A percentile compares a stretch with the other conserved stretches of the same genome.
Evolutionary conservation across 2,113 vertebrate species (phyloP).

Genomic region (Pterocles burchelli): DNA sequence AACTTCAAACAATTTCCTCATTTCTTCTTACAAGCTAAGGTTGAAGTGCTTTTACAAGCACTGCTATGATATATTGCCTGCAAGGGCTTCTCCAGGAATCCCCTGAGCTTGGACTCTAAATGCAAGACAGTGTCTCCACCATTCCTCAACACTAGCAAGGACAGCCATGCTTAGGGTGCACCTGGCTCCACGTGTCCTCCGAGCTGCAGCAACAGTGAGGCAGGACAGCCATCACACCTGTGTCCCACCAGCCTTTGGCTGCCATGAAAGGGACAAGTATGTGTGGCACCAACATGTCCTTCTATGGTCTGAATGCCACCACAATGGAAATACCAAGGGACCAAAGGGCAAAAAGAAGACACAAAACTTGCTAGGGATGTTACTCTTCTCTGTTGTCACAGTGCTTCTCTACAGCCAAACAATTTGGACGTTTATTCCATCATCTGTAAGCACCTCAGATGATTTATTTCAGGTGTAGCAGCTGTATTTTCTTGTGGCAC

Average conservation of each 20-base stretch:
- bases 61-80: neutral
- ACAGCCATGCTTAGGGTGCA: neutral
- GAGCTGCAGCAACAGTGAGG: neutral
- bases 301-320: neutral
- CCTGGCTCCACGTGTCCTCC: neutral
- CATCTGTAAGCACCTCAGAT: neutral
- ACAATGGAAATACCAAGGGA: neutral
- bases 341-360: rapidly evolving
- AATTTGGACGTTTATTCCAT: neutral
- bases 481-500: neutral
- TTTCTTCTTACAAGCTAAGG: neutral
- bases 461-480: neutral
- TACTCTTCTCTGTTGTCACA: neutral
- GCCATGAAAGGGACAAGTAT: neutral
- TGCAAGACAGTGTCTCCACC: neutral
- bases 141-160: neutral
- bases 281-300: neutral
- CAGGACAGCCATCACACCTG: neutral
- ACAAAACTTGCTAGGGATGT: neutral
- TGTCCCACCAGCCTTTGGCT: neutral
- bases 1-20: neutral
- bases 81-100: neutral
- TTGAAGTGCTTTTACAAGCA: neutral
- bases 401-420: neutral
- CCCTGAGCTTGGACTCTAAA: neutral